Percentiles rank a stretch among this genome's conserved stretches.
These are phyloP conservation scores for Caenorhabditis sinica DNA, from an alignment of 2,888 invertebrate species.

Conservation along the genomic window DNA sequence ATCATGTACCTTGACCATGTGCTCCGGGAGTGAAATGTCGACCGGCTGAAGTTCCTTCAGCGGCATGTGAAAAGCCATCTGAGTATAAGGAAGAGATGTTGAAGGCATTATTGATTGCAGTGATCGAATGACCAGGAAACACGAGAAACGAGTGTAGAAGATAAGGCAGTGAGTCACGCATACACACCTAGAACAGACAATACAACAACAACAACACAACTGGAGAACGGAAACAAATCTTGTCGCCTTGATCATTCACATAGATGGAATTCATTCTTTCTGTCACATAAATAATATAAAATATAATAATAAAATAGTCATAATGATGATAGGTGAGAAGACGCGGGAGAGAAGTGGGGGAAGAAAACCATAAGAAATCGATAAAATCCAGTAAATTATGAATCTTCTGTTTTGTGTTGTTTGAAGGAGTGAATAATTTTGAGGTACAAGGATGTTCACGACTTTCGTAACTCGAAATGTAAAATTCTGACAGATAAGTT, in stretches of 20 bases:
- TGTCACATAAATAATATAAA: conserved; percentile 65
- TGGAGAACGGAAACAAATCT: conserved; percentile 4
- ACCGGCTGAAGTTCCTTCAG: conserved; percentile 78
- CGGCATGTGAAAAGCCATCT: conserved; percentile 72
- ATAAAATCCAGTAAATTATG: conserved; percentile 66
- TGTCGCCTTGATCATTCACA: conserved; percentile 27
- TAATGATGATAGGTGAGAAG: conserved; percentile 43
- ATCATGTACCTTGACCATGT: conserved; percentile 74
- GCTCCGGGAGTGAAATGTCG: conserved; percentile 77
- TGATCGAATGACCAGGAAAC: too few species aligned
- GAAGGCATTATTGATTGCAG: conserved; percentile 50
- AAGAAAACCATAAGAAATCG: conserved; percentile 60
- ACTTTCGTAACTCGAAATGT: background rate
- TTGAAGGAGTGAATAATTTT: background rate
- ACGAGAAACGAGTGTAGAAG: conserved; percentile 1
- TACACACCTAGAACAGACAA: conserved; percentile 39
- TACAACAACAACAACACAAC: conserved; percentile 40
- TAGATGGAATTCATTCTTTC: conserved; percentile 62
- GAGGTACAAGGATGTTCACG: background rate
- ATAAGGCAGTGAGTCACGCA: conserved; percentile 59
- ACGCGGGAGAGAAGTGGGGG: conserved; percentile 1
- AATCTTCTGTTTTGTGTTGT: conserved; percentile 42
- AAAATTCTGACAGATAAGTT: too few species aligned
- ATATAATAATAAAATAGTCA: conserved; percentile 59
- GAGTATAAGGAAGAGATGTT: conserved; percentile 20